These are phyloP conservation scores for Theretra japonica DNA, from an alignment of 2,888 invertebrate species.

Conservation along the genomic window DNA sequence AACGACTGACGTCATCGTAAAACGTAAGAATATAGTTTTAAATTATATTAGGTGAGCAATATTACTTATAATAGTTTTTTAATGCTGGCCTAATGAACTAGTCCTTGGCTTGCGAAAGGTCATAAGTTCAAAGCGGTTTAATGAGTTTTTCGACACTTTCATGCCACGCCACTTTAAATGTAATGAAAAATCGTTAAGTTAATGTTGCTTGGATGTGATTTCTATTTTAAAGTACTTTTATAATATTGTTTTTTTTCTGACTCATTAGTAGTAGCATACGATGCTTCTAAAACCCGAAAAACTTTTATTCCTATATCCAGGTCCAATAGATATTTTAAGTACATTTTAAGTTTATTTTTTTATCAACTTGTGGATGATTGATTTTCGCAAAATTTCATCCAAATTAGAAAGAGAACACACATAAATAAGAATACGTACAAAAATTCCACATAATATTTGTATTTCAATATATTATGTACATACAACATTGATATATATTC, in stretches of 20 bases:
- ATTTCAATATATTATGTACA: too few relatives aligned
- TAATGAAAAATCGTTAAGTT: constrained; percentile 8
- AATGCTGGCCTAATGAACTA: constrained; percentile 23
- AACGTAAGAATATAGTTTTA: not conserved
- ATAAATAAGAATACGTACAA: too few relatives aligned
- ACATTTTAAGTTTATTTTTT: too few relatives aligned
- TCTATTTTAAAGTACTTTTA: too few relatives aligned
- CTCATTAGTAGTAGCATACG: too few relatives aligned
- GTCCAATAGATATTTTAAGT: too few relatives aligned
- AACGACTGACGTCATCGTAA: not conserved
- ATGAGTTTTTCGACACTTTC: constrained; percentile 17
- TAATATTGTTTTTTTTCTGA: not conserved
- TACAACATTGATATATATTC: too few relatives aligned
- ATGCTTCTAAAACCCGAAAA: not conserved
- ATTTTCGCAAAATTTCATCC: too few relatives aligned
- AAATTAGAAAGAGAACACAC: too few relatives aligned
- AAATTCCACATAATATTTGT: too few relatives aligned
- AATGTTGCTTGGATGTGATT: not conserved
- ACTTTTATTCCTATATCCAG: not conserved
- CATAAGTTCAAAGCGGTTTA: constrained; percentile 11
- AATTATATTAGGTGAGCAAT: not conserved
- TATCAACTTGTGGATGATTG: too few relatives aligned
- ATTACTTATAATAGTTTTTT: not conserved
- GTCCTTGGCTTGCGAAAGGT: constrained; percentile 17
- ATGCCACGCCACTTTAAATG: constrained; percentile 7